A percentile compares a stretch with the other conserved stretches of the same genome.
These are phyloP conservation scores for Belgica antarctica DNA, from an alignment of 2,888 invertebrate species.

Conservation along the genomic window DNA sequence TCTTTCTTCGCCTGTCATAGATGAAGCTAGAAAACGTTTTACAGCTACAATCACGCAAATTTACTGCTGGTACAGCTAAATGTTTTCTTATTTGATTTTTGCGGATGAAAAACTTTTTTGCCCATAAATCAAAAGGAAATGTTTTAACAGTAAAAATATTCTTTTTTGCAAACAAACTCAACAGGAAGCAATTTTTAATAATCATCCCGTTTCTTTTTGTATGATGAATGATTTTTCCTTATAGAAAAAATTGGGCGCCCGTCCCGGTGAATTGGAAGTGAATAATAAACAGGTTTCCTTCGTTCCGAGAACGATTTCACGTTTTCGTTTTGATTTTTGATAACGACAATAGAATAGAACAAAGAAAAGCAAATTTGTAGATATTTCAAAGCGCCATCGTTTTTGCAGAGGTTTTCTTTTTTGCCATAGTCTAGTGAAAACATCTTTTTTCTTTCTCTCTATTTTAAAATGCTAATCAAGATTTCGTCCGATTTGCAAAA, in stretches of 20 bases:
- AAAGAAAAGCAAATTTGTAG: conserved; percentile 16
- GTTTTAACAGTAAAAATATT: no score
- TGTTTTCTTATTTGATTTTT: conserved; percentile 5
- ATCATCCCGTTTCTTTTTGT: no score
- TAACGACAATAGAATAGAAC: conserved; percentile 27
- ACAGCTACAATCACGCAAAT: conserved; percentile 1
- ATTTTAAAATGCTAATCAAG: conserved; percentile 26
- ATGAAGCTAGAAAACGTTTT: no score
- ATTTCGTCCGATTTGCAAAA: conserved; percentile 45
- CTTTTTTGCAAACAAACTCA: no score
- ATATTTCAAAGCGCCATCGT: conserved; percentile 17
- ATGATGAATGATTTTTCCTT: conserved; percentile 15
- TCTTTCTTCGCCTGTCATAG: no score
- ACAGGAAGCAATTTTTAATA: no score
- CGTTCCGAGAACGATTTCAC: conserved; percentile 34
- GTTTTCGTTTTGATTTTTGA: conserved; percentile 30
- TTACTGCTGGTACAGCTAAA: background rate
- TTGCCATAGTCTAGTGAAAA: background rate
- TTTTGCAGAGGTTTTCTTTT: background rate
- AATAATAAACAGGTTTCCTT: conserved; percentile 62
- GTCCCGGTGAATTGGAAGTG: conserved; percentile 75
- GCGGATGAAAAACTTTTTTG: background rate
- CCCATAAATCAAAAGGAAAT: background rate
- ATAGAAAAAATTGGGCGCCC: conserved; percentile 67
- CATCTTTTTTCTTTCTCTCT: conserved; percentile 13